Evolutionary conservation across 2,888 invertebrate species (phyloP), one percentile per base, ranked within the genome.

Genomic region (Blomia tropicalis): DNA sequence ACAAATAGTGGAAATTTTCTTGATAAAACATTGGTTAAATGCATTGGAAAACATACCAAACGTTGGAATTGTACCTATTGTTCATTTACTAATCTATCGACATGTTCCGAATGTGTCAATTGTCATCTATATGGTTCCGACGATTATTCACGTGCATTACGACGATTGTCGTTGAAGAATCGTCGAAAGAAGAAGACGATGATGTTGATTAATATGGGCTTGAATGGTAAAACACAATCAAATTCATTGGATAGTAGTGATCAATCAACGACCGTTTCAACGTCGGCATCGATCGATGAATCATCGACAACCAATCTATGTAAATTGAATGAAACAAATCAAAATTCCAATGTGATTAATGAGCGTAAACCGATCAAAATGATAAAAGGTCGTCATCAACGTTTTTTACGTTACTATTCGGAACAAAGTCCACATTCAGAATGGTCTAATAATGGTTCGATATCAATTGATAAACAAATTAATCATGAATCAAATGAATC

Each of bases 1-100:
- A 63, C 60, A 44, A 63, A 61, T 43, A 63, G 64, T 56, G 58
- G 62, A 4, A 67, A 66, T 53, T 66, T 67, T 63, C 61, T 67
- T 58, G 67, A 68, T 25, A 68, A 68, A 58, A 67, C 67, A 4
- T 66, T 67, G 25, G 66, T 67, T 5, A 68, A 68, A 60, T 68
- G 68, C 43, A 68, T 68, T 44, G 60, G 68, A n/a, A 68, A 67
- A 41, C 66, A 66, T 47, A 66, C 64, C n/a, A 63, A 63, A 27
- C 66, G 67, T 32, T 68, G 68, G 68, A 66, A 63, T 29, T 68
- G 68, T 36, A n/a, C 54, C 19, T 59, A 63, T 27, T 68, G 68
- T 60, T 54, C 56, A 43, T 67, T 66, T 51, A 17, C 17, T 2
- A 68, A 68, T 58, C 60, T 67, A 32, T 64, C 66, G 56, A 66